Evolutionary conservation across 2,113 vertebrate species (phyloP).

Genomic region (Aspiorhynchus laticeps): DNA sequence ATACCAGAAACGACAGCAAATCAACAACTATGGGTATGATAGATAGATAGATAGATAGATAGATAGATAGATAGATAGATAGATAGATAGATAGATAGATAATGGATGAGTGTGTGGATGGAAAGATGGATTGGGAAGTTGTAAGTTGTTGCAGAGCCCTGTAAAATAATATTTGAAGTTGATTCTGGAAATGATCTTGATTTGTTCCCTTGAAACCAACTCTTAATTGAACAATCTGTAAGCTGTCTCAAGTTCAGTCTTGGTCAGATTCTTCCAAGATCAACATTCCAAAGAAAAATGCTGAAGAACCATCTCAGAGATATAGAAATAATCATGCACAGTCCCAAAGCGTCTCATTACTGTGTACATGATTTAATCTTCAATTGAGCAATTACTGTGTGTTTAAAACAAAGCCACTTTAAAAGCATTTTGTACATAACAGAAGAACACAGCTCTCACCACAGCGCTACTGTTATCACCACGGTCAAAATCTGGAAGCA

Average conservation of each 20-base stretch:
- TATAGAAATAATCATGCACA: neutral
- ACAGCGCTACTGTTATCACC: neutral
- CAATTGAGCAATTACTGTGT: neutral
- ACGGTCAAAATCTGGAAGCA: constrained; percentile 5
- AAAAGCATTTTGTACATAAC: neutral
- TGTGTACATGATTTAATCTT: neutral
- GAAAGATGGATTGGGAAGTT: no score
- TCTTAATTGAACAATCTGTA: neutral
- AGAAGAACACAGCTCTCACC: constrained; percentile 21
- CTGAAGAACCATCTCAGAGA: neutral
- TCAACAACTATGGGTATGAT: neutral
- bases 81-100: neutral
- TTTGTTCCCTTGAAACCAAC: neutral
- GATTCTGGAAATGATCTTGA: neutral
- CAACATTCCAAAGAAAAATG: neutral
- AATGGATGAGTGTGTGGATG: neutral
- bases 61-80: neutral
- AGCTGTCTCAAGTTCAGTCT: neutral
- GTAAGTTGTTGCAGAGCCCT: neutral
- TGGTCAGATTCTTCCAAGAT: neutral
- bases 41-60: neutral
- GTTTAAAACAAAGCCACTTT: constrained; percentile 24
- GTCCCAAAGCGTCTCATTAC: neutral
- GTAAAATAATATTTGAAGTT: neutral
- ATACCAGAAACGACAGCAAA: neutral